Conservation (phyloP, 2,888 invertebrate genomes). For the Sinotaia quadrata region DNA sequence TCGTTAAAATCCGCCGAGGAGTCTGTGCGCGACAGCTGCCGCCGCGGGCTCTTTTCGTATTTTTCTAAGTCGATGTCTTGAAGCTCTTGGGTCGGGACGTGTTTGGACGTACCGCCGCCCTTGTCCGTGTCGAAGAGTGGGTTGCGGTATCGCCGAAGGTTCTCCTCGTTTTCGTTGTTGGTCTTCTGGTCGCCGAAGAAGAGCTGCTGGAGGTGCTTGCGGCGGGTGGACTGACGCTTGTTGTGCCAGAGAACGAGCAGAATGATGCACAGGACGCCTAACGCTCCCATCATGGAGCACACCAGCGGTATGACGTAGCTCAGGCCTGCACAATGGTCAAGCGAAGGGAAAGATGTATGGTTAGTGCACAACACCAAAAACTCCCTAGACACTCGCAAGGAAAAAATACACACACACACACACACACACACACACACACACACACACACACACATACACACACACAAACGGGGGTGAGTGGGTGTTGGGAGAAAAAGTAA, state of each 20-base stretch:
- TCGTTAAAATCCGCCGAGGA: conserved; percentile 54
- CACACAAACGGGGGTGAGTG: no score
- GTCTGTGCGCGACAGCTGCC: conserved; percentile 47
- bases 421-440: no score
- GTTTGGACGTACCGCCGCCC: conserved; percentile 61
- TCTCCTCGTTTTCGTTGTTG: conserved; percentile 93
- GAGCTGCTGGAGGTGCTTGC: conserved; percentile 72
- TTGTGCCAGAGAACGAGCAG: conserved; percentile 74
- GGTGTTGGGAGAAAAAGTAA: no score
- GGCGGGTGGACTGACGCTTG: conserved; percentile 74
- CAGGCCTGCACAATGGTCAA: conserved; percentile 40
- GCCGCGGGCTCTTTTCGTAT: conserved; percentile 61
- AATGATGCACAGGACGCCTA: conserved; percentile 59
- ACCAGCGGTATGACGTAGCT: conserved; percentile 60
- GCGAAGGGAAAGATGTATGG: no score
- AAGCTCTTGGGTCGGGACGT: conserved; percentile 75
- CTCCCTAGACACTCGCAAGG: no score
- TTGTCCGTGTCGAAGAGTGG: conserved; percentile 80
- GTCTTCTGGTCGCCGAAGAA: conserved; percentile 79
- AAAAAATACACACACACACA: no score
- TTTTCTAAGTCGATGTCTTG: conserved; percentile 73
- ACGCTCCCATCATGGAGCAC: conserved; percentile 62
- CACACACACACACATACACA: no score
- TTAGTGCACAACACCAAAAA: no score
- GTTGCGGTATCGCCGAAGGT: conserved; percentile 86